Evolutionary conservation across 2,113 vertebrate species (phyloP), one percentile per base, ranked within the genome.

Genomic region (Pogona vitticeps): DNA sequence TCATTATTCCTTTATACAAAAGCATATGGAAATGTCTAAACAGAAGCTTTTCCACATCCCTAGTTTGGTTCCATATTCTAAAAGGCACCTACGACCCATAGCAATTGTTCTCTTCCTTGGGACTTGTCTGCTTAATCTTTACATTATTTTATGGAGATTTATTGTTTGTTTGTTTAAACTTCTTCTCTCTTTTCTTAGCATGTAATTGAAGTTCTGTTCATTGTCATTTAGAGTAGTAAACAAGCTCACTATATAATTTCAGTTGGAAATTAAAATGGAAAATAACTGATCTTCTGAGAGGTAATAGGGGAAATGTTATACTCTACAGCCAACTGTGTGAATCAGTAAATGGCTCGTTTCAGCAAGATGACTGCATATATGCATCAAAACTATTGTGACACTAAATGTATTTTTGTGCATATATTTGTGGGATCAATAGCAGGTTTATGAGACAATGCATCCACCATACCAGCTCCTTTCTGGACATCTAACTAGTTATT

Each of bases 291-390:
- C 90, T 95, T 91, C 63, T 86, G 86, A 91, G 91, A 91, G 90
- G 91, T 92, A 91, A 93, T 91, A 95, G 58, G 52, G 92, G 88
- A 93, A 93, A 92, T 15, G 10, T 0, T 85, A 46, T 88, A 89
- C 96, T 92, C 95, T 96, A 91, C 88, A 92, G 86, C 18, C 90
- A 95, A 93, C 95, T 94, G 96, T 95, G 91, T 95, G 85, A 89
- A 71, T 80, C 85, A 68, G 61, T 59, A 26, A 90, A 91, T 88
- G 42, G 76, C 28, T 84, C 2, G 67, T 91, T 91, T 85, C 36
- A 90, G 73, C 91, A 90, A 82, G 73, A 95, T 88, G 92, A 94
- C 31, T 68, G 90, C 87, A 91, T 79, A 81, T 15, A 20, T 21
- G 8, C 42, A 58, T 46, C 23, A 26, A 67, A 72, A 61, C 31